Conservation (phyloP, 2,113 vertebrate genomes). For the Upupa epops region DNA sequence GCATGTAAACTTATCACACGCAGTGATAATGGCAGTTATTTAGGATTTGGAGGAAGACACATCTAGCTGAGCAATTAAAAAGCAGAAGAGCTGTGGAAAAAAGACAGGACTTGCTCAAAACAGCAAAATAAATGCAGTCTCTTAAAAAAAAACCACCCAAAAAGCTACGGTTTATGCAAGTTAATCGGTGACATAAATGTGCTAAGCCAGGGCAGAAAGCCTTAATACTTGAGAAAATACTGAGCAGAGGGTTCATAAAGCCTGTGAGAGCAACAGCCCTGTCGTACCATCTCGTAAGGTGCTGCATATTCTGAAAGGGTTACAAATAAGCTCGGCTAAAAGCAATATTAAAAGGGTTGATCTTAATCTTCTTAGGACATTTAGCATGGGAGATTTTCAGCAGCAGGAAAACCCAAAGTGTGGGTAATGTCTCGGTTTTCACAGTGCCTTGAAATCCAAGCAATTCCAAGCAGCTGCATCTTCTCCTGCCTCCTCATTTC, state of each 20-base stretch:
- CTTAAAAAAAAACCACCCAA: neutral
- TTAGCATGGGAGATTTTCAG: slow-evolving; percentile 31
- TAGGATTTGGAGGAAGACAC: neutral
- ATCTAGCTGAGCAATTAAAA: neutral
- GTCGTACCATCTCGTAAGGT: neutral
- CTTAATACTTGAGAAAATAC: neutral
- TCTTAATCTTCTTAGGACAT: slow-evolving; percentile 52
- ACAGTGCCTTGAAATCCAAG: neutral
- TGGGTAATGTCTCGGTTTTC: neutral
- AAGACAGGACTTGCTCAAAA: neutral
- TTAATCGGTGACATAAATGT: neutral
- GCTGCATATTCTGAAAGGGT: slow-evolving; percentile 11
- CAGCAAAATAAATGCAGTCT: neutral
- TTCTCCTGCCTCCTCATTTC: neutral
- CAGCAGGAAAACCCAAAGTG: neutral
- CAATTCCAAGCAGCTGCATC: neutral
- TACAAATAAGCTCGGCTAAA: slow-evolving; percentile 47
- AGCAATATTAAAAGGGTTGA: slow-evolving; percentile 45
- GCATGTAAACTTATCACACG: neutral
- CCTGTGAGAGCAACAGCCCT: neutral
- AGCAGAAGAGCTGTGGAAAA: neutral
- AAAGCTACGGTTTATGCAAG: neutral
- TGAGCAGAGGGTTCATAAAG: rapidly evolving
- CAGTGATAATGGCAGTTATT: neutral
- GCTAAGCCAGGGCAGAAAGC: neutral